Base-by-base conservation (phyloP, 2,113 vertebrate genomes). In the Stercorarius parasiticus region DNA sequence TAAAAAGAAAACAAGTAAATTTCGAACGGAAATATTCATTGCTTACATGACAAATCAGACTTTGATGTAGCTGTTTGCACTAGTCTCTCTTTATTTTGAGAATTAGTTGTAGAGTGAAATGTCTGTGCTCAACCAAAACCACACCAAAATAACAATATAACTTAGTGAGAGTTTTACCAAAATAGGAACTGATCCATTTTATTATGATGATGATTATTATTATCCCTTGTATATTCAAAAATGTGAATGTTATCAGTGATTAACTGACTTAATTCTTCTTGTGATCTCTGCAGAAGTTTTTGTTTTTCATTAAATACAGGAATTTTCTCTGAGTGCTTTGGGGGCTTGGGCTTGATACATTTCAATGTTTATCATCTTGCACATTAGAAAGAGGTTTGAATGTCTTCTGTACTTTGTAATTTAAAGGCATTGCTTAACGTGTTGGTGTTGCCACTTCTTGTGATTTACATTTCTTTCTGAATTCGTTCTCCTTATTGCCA, bases 21-120 rank as follows among this genome's bases (percentile, higher is more conserved):
- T 97, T 95, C 92, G 59, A 92, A 90, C 9, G 9, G 91, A 91
- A 93, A 93, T 95, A 97, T 90, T 94, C 49, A 90, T 92, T 95
- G 83, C 88, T 86, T 91, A 47, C 81, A 5, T 65, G 55, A 76
- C 76, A 91, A 78, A 65, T 82, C 86, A 90, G 78, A 29, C 79
- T 94, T 95, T 91, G 83, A 96, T 94, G 78, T 77, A 81, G 71
- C 49, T 96, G 29, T 94, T 82, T 86, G 65, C 49, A 11, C 26
- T 90, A 30, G 36, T 86, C 16, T 67, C 32, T 78, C 38, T 78
- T 73, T 88, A 66, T 72, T 92, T 79, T 82, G 86, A 89, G 71
- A 64, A 56, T 77, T 38, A 71, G 26, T 61, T 69, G 73, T 34
- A 71, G 86, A 91, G 77, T 36, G 29, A 92, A 90, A 53, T 53